These are phyloP conservation scores for Mellilla xanthometata DNA, from an alignment of 2,888 invertebrate genomes.

Conservation along the genomic window DNA sequence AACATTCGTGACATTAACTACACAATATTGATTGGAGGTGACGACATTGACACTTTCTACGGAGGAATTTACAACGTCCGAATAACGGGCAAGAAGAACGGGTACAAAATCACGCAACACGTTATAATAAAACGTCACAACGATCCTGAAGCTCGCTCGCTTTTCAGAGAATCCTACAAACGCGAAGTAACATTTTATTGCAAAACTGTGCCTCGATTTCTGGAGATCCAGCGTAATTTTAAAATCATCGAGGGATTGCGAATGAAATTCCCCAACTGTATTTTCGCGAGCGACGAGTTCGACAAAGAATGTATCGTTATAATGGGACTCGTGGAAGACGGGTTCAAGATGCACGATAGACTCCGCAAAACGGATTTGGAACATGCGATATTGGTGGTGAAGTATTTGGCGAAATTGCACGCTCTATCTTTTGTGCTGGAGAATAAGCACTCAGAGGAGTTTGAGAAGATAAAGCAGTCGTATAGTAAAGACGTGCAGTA, in stretches of 20 bases:
- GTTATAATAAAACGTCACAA: constrained; percentile 58
- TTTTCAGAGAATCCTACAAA: constrained; percentile 51
- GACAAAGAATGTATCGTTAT: constrained; percentile 53
- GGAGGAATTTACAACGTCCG: constrained; percentile 48
- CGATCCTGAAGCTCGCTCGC: constrained; percentile 42
- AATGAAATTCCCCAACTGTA: constrained; percentile 61
- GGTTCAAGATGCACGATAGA: constrained; percentile 45
- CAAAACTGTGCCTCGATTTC: constrained; percentile 44
- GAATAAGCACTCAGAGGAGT: constrained; percentile 43
- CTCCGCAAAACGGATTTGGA: constrained; percentile 45
- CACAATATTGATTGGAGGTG: constrained; percentile 43
- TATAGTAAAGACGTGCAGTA: constrained; percentile 56
- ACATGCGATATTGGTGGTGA: constrained; percentile 52
- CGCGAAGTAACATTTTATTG: constrained; percentile 52
- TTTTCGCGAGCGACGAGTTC: constrained; percentile 45
- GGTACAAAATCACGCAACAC: constrained; percentile 45
- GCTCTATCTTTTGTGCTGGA: constrained; percentile 55
- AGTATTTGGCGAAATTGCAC: constrained; percentile 62
- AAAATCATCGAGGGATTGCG: constrained; percentile 58
- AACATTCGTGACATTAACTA: constrained; percentile 45
- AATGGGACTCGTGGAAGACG: constrained; percentile 30
- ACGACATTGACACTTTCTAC: constrained; percentile 54
- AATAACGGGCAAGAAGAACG: constrained; percentile 47
- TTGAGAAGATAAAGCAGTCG: constrained; percentile 44
- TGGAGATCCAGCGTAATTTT: constrained; percentile 50